These are phyloP conservation scores for Pediacus dermestoides DNA, from an alignment of 2,888 invertebrate genomes.

Conservation along the genomic window DNA sequence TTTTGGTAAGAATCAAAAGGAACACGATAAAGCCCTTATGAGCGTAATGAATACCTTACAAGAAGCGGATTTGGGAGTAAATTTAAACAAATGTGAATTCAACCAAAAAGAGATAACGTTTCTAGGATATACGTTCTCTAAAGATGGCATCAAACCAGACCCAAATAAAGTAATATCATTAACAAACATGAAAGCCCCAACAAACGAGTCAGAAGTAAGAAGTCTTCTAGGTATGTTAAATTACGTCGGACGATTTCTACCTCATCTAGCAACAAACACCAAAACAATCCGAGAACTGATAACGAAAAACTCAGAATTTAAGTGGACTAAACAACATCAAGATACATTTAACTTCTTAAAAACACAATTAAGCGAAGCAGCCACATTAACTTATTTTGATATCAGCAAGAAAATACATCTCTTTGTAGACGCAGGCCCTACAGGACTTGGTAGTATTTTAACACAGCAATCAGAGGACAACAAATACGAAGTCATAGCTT, in stretches of 20 bases:
- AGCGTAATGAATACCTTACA: constrained; percentile 29
- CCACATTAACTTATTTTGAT: constrained; percentile 12
- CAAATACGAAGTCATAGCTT: constrained; percentile 5
- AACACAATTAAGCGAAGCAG: neutral
- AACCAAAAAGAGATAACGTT: constrained; percentile 26
- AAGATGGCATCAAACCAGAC: constrained; percentile 32
- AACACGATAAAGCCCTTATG: constrained; percentile 35
- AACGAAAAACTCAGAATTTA: constrained; percentile 6
- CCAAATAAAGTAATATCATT: constrained; percentile 29
- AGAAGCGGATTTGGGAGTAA: constrained; percentile 28
- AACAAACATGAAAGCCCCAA: constrained; percentile 4
- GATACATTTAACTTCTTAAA: constrained; percentile 3
- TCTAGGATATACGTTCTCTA: constrained; percentile 32
- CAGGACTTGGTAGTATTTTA: constrained; percentile 13
- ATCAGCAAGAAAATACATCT: constrained; percentile 14
- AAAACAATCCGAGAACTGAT: constrained; percentile 2
- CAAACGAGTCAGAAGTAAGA: constrained; percentile 5
- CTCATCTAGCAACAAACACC: constrained; percentile 8
- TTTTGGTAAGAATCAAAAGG: constrained; percentile 28
- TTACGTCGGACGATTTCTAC: constrained; percentile 6
- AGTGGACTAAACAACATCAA: constrained; percentile 6
- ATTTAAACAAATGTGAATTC: constrained; percentile 37
- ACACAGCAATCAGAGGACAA: constrained; percentile 8
- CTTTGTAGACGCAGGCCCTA: constrained; percentile 16
- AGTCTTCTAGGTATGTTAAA: constrained; percentile 12